Evolutionary conservation across 2,888 invertebrate genomes (phyloP), one percentile per base, ranked within the genome.

Genomic region (Cerastis rubricosa): DNA sequence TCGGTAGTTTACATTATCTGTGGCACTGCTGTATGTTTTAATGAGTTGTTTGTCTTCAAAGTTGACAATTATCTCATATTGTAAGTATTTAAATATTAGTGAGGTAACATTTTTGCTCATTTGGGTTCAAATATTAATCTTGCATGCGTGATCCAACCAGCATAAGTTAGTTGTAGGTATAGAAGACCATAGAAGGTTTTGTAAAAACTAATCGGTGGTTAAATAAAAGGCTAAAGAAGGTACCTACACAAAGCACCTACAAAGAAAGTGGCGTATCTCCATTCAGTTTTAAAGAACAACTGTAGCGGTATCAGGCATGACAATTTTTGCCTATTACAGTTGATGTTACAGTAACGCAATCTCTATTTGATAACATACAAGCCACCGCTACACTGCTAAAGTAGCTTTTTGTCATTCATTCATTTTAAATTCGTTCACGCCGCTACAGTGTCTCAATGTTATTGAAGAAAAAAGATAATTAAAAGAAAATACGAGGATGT

Each of bases 1-100:
- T 78, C n/a, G 70, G 67, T 74, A 40, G 73, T 80, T 83, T 65
- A 76, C 51, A 74, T 77, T 88, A 83, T 83, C 77, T 79, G 29
- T n/a, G 47, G 67, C 45, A 74, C 63, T 67, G 2, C 54, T 84
- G 71, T 79, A 82, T 82, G 72, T 80, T 79, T 74, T 76, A 59
- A 69, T 76, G 71, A 81, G 57, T 65, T 70, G 17, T 79, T 71
- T 51, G 70, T 75, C 72, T 80, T 49, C 9, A 43, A 68, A 25
- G 25, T 76, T 81, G 69, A 43, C 8, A 64, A 43, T 78, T 83
- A 83, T 72, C 65, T 22, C 51, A 35, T 63, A 40, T 35, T 65
- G 11, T 25, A n/a, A 7, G 2, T 51, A 49, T 64, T 25, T 65
- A 40, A 47, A 54, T 45, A 49, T 14, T 19, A 49, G 4, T 29